Conservation (phyloP, 2,113 vertebrate species). For the Raja brachyura region DNA sequence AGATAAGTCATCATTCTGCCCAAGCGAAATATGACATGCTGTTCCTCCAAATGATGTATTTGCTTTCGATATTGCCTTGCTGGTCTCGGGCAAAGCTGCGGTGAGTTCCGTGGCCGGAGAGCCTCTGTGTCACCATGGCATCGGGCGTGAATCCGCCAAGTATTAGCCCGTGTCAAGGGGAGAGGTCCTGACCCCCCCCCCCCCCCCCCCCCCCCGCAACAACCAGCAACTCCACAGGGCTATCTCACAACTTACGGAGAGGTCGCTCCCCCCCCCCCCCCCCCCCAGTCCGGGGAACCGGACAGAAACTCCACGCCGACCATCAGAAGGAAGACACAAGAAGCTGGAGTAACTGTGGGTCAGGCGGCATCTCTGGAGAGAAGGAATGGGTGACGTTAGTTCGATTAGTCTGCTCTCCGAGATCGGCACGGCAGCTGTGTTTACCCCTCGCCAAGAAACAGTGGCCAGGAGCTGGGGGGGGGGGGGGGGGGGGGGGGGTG, state of each 20-base stretch:
- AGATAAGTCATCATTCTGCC: constrained; percentile 38
- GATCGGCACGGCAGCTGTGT: neutral
- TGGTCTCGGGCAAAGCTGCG: constrained; percentile 73
- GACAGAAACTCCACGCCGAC: neutral
- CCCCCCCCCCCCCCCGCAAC: neutral
- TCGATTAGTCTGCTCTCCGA: neutral
- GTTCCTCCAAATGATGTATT: constrained; percentile 52
- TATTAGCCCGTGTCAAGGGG: constrained; percentile 51
- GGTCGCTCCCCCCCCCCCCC: neutral
- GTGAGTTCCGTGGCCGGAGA: constrained; percentile 79
- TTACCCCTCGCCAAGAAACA: too few relatives aligned
- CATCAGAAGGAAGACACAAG: neutral
- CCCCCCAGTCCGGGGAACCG: neutral
- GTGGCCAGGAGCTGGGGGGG: neutral
- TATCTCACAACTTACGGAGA: too few relatives aligned
- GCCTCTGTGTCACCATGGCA: constrained; percentile 76
- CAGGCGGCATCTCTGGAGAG: too few relatives aligned
- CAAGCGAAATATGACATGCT: constrained; percentile 53
- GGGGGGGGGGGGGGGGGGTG: neutral
- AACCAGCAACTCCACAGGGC: neutral
- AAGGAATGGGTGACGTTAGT: too few relatives aligned
- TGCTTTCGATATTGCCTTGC: constrained; percentile 64
- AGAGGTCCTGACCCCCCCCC: constrained; percentile 40
- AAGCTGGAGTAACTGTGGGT: neutral
- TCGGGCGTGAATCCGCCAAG: constrained; percentile 77